phyloP scores from a whole-genome alignment of 1,140 invertebrate genomes.

The Babylonia areolata region DNA sequence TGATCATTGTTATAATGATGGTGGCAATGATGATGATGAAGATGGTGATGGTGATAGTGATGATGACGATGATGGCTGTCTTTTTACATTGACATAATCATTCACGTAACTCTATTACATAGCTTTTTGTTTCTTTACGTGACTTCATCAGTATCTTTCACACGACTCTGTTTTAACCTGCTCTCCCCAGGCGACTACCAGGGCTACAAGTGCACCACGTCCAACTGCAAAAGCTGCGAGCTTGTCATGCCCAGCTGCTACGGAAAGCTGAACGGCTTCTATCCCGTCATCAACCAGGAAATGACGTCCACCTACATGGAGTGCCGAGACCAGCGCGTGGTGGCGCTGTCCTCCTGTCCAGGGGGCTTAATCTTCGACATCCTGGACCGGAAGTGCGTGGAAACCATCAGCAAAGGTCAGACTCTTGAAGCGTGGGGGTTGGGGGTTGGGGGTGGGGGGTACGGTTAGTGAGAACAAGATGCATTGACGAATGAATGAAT shows the following conservation, averaged over 20 bases:
- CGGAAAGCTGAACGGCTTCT: conserved; percentile 56
- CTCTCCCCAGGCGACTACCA: conserved; percentile 57
- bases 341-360: conserved; percentile 45
- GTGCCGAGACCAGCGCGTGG: conserved; percentile 53
- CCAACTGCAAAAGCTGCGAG: conserved; percentile 52
- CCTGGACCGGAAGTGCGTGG: conserved; percentile 32
- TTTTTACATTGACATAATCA: too few species aligned
- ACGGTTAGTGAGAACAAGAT: too few species aligned
- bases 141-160: too few species aligned
- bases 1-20: too few species aligned
- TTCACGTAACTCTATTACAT: too few species aligned
- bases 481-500: too few species aligned
- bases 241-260: conserved; percentile 60
- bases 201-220: conserved; percentile 47
- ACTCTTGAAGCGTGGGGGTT: too few species aligned
- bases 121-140: too few species aligned
- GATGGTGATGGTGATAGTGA: too few species aligned
- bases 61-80: too few species aligned
- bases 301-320: conserved; percentile 54
- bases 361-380: conserved; percentile 56
- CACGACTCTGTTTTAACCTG: neutral
- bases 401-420: conserved; percentile 30
- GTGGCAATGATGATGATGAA: too few species aligned
- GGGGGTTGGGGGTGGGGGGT: too few species aligned
- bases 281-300: conserved; percentile 56